phyloP scores from a whole-genome alignment of 2,797 vertebrate species.

The Sebastes hopkinsi region DNA sequence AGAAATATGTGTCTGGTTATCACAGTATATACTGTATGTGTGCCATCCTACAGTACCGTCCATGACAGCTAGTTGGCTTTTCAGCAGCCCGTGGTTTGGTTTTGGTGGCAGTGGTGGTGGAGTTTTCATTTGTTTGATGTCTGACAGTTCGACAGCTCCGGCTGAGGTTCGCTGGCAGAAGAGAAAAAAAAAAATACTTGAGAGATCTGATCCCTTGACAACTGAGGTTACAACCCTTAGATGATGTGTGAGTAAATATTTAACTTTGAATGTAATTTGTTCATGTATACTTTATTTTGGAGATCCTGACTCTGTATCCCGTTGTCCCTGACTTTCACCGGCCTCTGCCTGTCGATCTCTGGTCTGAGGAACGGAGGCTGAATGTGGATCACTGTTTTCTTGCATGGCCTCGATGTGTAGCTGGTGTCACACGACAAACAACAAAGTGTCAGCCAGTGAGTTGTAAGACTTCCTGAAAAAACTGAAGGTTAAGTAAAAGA shows the following conservation, averaged over 20 bases:
- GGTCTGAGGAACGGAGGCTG: constrained; percentile 92
- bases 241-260: constrained; percentile 1
- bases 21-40: background rate
- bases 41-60: constrained; percentile 81
- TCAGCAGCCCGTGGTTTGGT: constrained; percentile 87
- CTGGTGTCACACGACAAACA: constrained; percentile 66
- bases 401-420: constrained; percentile 85
- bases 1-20: background rate
- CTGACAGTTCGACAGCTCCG: constrained; percentile 85
- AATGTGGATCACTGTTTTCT: constrained; percentile 78
- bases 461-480: background rate
- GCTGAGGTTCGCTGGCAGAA: constrained; percentile 78
- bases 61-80: constrained; percentile 81
- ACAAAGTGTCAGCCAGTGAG: background rate
- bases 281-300: constrained; percentile 84
- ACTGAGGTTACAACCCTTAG: background rate
- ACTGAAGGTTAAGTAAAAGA: background rate
- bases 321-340: constrained; percentile 89
- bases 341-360: constrained; percentile 83
- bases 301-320: constrained; percentile 86
- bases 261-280: background rate
- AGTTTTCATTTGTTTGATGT: constrained; percentile 83
- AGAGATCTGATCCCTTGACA: constrained; percentile 20
- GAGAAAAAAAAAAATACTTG: constrained; percentile 1
- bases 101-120: constrained; percentile 90